Conservation (phyloP, 1,140 invertebrate species). For the Episyrphus balteatus region DNA sequence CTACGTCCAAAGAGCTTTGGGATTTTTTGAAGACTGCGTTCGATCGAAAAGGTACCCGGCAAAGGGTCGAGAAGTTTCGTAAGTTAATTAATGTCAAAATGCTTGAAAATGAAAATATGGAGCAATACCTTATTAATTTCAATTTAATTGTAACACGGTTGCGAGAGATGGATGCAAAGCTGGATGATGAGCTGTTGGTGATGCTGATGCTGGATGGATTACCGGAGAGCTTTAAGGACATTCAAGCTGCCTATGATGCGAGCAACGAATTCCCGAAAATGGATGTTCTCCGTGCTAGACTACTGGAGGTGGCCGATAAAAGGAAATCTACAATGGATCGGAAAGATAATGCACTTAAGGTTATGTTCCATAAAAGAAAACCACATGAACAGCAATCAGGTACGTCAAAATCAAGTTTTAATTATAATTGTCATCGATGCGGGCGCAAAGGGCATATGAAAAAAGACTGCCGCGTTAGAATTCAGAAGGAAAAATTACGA, state of each 20-base stretch:
- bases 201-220: background rate
- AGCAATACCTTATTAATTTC: background rate
- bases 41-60: background rate
- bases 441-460: background rate
- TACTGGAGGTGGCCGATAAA: background rate
- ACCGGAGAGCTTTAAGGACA: background rate
- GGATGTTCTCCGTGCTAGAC: background rate
- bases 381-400: background rate
- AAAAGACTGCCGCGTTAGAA: background rate
- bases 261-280: background rate
- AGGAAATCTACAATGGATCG: background rate
- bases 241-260: background rate
- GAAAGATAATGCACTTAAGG: background rate
- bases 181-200: background rate
- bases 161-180: background rate
- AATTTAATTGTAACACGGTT: background rate
- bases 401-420: background rate
- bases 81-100: background rate
- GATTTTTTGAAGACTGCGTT: background rate
- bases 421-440: background rate
- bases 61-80: background rate
- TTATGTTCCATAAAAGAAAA: background rate
- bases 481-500: background rate
- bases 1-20: background rate
- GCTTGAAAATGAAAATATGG: background rate